These are phyloP conservation scores for Oligia strigilis DNA, from an alignment of 2,888 invertebrate species.

Conservation along the genomic window DNA sequence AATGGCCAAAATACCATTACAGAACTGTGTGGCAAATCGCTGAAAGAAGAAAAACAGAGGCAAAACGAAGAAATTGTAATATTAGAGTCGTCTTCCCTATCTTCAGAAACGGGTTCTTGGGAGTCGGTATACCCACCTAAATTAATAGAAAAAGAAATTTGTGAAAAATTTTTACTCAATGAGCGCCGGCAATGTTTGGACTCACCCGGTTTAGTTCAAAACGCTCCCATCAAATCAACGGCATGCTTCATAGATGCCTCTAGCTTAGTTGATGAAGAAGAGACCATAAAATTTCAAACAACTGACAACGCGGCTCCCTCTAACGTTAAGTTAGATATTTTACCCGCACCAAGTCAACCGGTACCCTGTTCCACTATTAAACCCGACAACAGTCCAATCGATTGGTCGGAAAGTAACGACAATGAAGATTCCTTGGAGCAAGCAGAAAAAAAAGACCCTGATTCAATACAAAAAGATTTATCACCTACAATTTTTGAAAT, in stretches of 20 bases:
- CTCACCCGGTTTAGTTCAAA: constrained; percentile 76
- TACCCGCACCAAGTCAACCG: constrained; percentile 77
- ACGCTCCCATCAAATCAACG: constrained; percentile 76
- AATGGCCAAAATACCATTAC: constrained; percentile 68
- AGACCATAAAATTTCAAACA: constrained; percentile 67
- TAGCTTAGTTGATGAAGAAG: constrained; percentile 93
- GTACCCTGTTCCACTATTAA: constrained; percentile 79
- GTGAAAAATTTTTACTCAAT: constrained; percentile 83
- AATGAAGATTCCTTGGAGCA: constrained; percentile 86
- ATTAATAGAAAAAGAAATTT: constrained; percentile 82
- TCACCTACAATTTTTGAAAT: constrained; percentile 85
- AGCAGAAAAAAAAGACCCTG: constrained; percentile 77
- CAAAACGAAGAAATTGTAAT: constrained; percentile 92
- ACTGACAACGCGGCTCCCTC: constrained; percentile 47
- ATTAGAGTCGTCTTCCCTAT: constrained; percentile 91
- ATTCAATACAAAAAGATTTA: constrained; percentile 81
- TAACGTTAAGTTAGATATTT: constrained; percentile 58
- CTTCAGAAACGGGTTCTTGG: constrained; percentile 92
- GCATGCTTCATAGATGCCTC: constrained; percentile 95
- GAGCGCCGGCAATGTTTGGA: constrained; percentile 78
- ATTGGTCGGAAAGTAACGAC: constrained; percentile 83
- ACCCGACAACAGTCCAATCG: constrained; percentile 78
- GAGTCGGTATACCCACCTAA: constrained; percentile 91
- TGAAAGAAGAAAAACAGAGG: constrained; percentile 91
- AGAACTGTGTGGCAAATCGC: constrained; percentile 74